Evolutionary conservation across 2,888 invertebrate genomes (phyloP).

Genomic region (Pollenia amentaria): DNA sequence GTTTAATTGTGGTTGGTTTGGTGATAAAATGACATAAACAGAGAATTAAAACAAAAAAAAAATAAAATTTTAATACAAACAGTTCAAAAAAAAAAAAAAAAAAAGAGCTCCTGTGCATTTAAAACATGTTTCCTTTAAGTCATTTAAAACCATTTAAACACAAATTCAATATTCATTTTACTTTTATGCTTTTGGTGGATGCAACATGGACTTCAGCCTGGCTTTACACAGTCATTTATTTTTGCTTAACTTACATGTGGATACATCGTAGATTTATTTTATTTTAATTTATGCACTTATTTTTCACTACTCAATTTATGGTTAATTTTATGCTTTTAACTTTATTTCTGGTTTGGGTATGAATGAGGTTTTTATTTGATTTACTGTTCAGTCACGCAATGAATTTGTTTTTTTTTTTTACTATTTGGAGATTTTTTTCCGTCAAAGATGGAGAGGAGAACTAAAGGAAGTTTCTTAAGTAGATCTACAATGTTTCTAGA

Average conservation of each 20-base stretch:
- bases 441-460: background rate
- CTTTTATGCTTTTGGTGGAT: constrained; percentile 23
- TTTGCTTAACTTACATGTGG: constrained; percentile 37
- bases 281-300: constrained; percentile 73
- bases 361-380: constrained; percentile 39
- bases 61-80: background rate
- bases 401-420: constrained; percentile 25
- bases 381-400: constrained; percentile 69
- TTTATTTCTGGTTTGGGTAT: constrained; percentile 15
- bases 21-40: constrained; percentile 36
- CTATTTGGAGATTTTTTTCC: background rate
- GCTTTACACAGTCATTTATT: constrained; percentile 4
- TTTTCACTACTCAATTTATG: constrained; percentile 72
- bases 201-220: background rate
- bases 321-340: constrained; percentile 74
- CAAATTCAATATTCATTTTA: constrained; percentile 3
- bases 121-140: constrained; percentile 66
- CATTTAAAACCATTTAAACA: constrained; percentile 42
- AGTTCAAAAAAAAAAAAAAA: background rate
- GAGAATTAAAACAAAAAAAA: background rate
- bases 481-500: constrained; percentile 23
- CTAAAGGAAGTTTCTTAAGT: constrained; percentile 4
- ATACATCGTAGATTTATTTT: constrained; percentile 58
- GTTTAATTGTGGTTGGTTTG: constrained; percentile 37
- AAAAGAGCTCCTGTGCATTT: constrained; percentile 41